Evolutionary conservation across 1,140 invertebrate genomes (phyloP).

Genomic region (Lycorma delicatula): DNA sequence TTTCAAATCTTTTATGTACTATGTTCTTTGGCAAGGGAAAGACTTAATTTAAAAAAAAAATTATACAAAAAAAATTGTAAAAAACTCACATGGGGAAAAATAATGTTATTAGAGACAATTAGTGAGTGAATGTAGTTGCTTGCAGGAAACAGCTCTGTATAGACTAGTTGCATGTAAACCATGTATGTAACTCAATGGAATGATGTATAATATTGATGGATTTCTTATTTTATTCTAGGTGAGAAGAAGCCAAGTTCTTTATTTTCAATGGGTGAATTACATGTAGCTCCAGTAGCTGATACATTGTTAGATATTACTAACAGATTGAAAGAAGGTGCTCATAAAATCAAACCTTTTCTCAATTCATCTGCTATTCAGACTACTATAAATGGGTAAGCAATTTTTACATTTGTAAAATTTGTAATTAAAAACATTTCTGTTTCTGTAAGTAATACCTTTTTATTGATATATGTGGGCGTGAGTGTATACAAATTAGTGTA

Average conservation of each 20-base stretch:
- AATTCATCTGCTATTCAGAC: slow-evolving; percentile 3
- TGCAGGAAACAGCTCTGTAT: no score
- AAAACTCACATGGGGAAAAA: no score
- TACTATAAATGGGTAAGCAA: slow-evolving; percentile 11
- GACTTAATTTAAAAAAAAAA: no score
- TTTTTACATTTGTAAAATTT: not conserved
- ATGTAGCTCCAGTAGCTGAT: slow-evolving; percentile 17
- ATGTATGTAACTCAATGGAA: not conserved
- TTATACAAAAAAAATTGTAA: no score
- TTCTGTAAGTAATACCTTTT: not conserved
- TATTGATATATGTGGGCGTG: not conserved
- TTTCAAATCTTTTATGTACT: no score
- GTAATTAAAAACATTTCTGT: not conserved
- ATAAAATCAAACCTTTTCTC: slow-evolving; percentile 12
- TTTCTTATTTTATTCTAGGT: no score
- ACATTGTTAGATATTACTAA: slow-evolving; percentile 23
- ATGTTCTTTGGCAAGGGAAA: no score
- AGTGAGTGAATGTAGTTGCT: no score
- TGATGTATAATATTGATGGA: not conserved
- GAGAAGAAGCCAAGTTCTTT: not conserved
- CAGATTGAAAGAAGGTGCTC: slow-evolving; percentile 23
- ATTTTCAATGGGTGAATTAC: slow-evolving; percentile 4
- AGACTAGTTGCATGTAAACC: no score
- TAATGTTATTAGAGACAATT: no score
- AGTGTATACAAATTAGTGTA: not conserved